Evolutionary conservation across 2,113 vertebrate species (phyloP), one percentile per base, ranked within the genome.

Genomic region (Proterorhinus semilunaris): DNA sequence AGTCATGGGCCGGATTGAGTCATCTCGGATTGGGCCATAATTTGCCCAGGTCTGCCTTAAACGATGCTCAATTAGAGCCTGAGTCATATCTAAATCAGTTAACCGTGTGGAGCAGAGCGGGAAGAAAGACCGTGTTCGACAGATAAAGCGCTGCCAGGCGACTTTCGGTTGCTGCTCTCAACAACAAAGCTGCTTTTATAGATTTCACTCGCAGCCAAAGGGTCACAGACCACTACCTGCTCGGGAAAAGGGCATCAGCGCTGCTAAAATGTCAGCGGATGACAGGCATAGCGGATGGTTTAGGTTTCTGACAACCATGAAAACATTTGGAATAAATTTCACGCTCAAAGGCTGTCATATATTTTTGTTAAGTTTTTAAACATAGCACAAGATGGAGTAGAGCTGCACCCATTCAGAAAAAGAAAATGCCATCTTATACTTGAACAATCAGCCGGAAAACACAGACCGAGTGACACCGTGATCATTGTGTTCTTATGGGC

Each of bases 351-450:
- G 81, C 86, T 72, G 72, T 72, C 50, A n/a, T 66, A n/a, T 66
- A 75, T 57, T n/a, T 44, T 71, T 15, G 27, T 36, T 36, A 36
- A 46, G 72, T 50, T 73, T 75, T 59, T 7, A 8, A 79, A 82
- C 65, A 69, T 68, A 77, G 82, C 57, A 86, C 83, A 73, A 82
- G 84, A 62, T 76, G 74, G 42, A 66, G 81, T 54, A 57, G 71
- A 69, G 69, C 68, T 52, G 13, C 76, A 69, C 66, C 74, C 36
- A 61, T 62, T 75, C 55, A 64, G 17, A 67, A 69, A 74, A 1
- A 74, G 72, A 50, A 9, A 47, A 16, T 65, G 71, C 75, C 54
- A 71, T 72, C 78, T 44, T 61, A 69, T 74, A 74, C 81, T 68
- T 72, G 65, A 36, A 78, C 62, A 65, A 66, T 75, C 69, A 66